Evolutionary conservation across 2,888 invertebrate species (phyloP).

Genomic region (Carterocephalus palaemon): DNA sequence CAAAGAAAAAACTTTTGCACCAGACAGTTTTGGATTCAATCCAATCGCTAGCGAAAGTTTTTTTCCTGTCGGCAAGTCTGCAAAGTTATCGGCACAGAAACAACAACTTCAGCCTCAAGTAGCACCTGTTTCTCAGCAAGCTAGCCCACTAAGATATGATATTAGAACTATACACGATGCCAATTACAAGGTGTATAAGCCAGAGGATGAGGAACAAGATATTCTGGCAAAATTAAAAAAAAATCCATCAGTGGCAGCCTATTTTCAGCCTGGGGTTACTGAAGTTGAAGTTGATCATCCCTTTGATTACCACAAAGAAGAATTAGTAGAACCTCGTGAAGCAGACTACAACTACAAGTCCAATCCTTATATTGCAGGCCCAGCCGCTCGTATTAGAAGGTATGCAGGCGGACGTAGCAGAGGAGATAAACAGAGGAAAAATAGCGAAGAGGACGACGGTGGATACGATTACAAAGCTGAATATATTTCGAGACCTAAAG

Average conservation of each 20-base stretch:
- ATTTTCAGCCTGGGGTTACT: slow-evolving; percentile 66
- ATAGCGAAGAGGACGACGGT: slow-evolving; percentile 59
- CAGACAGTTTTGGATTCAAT: slow-evolving; percentile 69
- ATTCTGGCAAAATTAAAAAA: slow-evolving; percentile 68
- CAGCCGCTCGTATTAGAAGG: slow-evolving; percentile 67
- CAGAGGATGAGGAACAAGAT: slow-evolving; percentile 66
- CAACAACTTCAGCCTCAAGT: slow-evolving; percentile 36
- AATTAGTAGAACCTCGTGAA: slow-evolving; percentile 55
- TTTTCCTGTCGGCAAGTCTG: slow-evolving; percentile 51
- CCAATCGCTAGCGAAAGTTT: slow-evolving; percentile 72
- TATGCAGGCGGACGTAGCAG: slow-evolving; percentile 69
- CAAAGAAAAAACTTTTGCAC: slow-evolving; percentile 61
- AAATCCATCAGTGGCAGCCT: slow-evolving; percentile 65
- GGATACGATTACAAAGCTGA: slow-evolving; percentile 76
- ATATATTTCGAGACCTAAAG: slow-evolving; percentile 71
- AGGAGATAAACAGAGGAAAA: slow-evolving; percentile 45
- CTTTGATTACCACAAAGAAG: slow-evolving; percentile 64
- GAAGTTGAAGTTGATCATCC: slow-evolving; percentile 69
- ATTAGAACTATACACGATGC: slow-evolving; percentile 70
- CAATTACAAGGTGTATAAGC: slow-evolving; percentile 70
- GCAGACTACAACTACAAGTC: slow-evolving; percentile 68
- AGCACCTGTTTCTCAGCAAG: slow-evolving; percentile 49
- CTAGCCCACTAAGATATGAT: slow-evolving; percentile 63
- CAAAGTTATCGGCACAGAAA: slow-evolving; percentile 55
- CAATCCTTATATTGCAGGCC: slow-evolving; percentile 72